phyloP scores from a whole-genome alignment of 2,888 invertebrate genomes.

The Meiosimyza decipiens region DNA sequence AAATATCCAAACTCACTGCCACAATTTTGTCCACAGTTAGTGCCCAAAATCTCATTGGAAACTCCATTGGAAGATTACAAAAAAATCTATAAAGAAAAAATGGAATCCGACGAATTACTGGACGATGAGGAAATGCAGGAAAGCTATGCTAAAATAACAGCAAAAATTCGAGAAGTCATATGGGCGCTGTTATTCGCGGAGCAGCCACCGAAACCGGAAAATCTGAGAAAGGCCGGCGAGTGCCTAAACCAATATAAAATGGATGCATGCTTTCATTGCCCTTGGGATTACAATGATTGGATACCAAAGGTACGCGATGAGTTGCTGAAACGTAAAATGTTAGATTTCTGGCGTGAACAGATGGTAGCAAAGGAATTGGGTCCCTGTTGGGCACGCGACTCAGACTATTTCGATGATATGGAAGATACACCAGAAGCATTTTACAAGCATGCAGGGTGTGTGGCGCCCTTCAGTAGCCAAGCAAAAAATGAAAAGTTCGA shows the following conservation, averaged over 20 bases:
- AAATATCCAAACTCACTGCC: no score
- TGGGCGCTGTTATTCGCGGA: conserved; percentile 57
- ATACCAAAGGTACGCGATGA: conserved; percentile 57
- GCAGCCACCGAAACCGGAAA: conserved; percentile 21
- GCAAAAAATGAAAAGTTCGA: neutral
- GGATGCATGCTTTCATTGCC: conserved; percentile 58
- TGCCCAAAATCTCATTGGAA: conserved; percentile 30
- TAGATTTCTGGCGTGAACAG: conserved; percentile 59
- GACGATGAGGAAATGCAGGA: conserved; percentile 47
- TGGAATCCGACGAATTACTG: conserved; percentile 49
- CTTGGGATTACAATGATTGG: conserved; percentile 62
- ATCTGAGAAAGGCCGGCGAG: conserved; percentile 48
- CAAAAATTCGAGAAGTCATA: conserved; percentile 49
- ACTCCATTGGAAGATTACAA: conserved; percentile 44
- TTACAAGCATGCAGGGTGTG: conserved; percentile 51
- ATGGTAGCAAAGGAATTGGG: conserved; percentile 58
- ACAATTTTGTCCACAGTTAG: no score
- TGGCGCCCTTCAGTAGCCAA: conserved; percentile 17
- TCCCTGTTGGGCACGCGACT: conserved; percentile 57
- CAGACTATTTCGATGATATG: conserved; percentile 56
- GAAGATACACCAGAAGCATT: conserved; percentile 54
- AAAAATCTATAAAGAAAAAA: conserved; percentile 48
- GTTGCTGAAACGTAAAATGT: conserved; percentile 52
- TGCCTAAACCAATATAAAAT: conserved; percentile 63
- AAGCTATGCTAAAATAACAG: conserved; percentile 50